Evolutionary conservation across 2,797 vertebrate genomes (phyloP).

Genomic region (Hirundo rustica): DNA sequence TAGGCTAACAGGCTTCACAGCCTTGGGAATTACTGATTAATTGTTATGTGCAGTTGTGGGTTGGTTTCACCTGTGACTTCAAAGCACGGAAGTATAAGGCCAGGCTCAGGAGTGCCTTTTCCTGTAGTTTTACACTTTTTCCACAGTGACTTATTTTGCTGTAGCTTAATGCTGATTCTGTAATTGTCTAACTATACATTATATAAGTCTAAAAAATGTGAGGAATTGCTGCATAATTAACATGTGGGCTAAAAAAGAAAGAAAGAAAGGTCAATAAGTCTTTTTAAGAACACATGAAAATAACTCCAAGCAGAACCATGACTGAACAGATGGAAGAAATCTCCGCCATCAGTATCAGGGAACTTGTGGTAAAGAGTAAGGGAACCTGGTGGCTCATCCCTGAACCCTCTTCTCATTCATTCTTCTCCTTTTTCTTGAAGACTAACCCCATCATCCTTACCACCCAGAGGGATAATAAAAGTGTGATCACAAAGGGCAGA

Average conservation of each 20-base stretch:
- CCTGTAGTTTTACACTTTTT: background rate
- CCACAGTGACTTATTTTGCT: background rate
- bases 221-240: background rate
- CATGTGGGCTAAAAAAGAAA: background rate
- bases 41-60: background rate
- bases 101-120: background rate
- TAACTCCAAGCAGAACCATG: background rate
- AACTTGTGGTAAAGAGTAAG: background rate
- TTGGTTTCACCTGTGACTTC: background rate
- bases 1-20: background rate
- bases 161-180: background rate
- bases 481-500: background rate
- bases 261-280: background rate
- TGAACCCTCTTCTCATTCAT: background rate
- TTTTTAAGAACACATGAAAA: background rate
- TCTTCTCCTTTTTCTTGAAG: background rate
- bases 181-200: background rate
- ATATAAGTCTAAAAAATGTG: background rate
- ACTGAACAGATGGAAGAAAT: background rate
- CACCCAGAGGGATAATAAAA: background rate
- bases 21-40: background rate
- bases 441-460: background rate
- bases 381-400: background rate
- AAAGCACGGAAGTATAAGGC: background rate
- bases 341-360: background rate